Percentiles rank a stretch among this genome's conserved stretches.
Conservation (phyloP, 2,888 invertebrate species). For the Cryptus viduatorius region DNA sequence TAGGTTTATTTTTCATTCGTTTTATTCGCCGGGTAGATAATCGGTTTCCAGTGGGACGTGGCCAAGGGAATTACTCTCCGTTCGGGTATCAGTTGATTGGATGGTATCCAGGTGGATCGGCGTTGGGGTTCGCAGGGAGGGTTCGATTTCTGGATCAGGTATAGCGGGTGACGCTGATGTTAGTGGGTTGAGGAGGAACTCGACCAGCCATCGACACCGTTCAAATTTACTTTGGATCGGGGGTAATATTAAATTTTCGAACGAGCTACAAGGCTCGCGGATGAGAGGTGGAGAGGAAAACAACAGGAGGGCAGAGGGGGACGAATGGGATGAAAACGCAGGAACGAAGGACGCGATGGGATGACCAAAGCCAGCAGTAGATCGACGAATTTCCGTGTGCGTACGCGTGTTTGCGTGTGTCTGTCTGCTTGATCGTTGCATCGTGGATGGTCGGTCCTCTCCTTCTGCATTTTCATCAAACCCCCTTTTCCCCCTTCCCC, state of each 20-base stretch:
- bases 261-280: conserved; percentile 6
- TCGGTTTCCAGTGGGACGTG: conserved; percentile 17
- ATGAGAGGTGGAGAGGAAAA: background rate
- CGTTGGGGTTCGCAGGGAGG: background rate
- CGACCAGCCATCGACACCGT: conserved; percentile 39
- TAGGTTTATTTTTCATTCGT: conserved; percentile 46
- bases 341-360: conserved; percentile 11
- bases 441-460: conserved; percentile 1
- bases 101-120: conserved; percentile 16
- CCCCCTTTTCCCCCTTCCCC: background rate
- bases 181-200: conserved; percentile 21
- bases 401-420: conserved; percentile 1
- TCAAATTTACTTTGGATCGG: conserved; percentile 61
- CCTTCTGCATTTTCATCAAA: conserved; percentile 35
- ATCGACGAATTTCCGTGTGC: conserved; percentile 3
- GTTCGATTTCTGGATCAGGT: conserved; percentile 16
- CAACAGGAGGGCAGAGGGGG: conserved; percentile 13
- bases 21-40: conserved; percentile 20
- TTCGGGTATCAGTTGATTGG: conserved; percentile 34
- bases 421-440: conserved; percentile 16
- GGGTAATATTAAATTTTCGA: conserved; percentile 60
- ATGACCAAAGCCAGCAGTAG: conserved; percentile 15
- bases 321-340: conserved; percentile 49
- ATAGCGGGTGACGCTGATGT: conserved; percentile 27
- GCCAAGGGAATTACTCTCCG: background rate